Evolutionary conservation across 2,888 invertebrate species (phyloP).

Genomic region (Aphidoletes aphidimyza): DNA sequence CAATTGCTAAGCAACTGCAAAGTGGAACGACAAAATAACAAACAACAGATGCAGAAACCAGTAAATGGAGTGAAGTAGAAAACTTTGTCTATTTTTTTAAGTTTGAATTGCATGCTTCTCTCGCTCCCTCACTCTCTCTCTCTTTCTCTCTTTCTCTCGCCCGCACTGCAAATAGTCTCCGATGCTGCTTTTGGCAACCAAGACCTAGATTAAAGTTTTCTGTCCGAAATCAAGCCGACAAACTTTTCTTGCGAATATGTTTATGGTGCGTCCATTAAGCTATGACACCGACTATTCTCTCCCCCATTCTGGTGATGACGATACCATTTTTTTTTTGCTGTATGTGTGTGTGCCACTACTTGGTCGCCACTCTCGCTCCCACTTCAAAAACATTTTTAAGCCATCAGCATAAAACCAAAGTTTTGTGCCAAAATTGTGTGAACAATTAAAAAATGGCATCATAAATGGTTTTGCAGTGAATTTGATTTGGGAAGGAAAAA

Average conservation of each 20-base stretch:
- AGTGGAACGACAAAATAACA: constrained; percentile 49
- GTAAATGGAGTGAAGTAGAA: constrained; percentile 38
- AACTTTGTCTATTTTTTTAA: constrained; percentile 45
- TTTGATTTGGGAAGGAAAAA: background rate
- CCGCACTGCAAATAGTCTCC: background rate
- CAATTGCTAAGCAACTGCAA: constrained; percentile 27
- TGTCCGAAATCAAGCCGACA: background rate
- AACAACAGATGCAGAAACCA: constrained; percentile 37
- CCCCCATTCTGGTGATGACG: background rate
- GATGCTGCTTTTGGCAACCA: background rate
- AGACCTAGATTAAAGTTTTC: constrained; percentile 35
- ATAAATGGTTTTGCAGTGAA: constrained; percentile 17
- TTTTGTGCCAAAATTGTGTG: constrained; percentile 47
- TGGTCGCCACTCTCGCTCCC: background rate
- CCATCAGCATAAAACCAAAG: constrained; percentile 27
- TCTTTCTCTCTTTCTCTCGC: background rate
- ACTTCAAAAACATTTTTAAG: background rate
- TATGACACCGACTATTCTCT: constrained; percentile 30
- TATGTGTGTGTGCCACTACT: background rate
- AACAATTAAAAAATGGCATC: constrained; percentile 51
- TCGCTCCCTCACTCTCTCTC: background rate
- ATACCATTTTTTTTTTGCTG: background rate
- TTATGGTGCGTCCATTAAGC: constrained; percentile 33
- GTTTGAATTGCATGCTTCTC: constrained; percentile 34
- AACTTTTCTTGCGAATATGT: constrained; percentile 7